Evolutionary conservation across 2,113 vertebrate species (phyloP), one percentile per base, ranked within the genome.

Genomic region (Pachycephala philippinensis): DNA sequence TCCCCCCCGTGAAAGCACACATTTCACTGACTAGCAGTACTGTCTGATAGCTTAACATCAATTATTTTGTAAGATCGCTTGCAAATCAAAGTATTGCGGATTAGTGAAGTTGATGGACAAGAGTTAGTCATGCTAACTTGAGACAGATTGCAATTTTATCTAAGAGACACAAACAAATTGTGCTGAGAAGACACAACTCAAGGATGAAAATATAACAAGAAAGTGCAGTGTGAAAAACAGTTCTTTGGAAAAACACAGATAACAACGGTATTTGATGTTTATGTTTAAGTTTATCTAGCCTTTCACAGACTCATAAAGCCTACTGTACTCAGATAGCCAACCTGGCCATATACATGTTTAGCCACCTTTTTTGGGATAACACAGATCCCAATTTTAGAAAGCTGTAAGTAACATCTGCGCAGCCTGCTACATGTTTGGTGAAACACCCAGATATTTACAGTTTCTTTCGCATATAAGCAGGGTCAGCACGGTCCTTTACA

Each of bases 1-100:
- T n/a, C 4, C 1, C 21, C 4, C 3, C 37, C 2, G 1, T 2
- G 6, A 60, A 69, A 82, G 6, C 13, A 42, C 1, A 2, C 9
- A 24, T 53, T 85, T 61, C 37, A 40, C 11, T 45, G 57, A 87
- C 6, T 13, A 53, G 35, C 42, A 81, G 16, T 26, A 30, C 3
- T 59, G 9, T 15, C 47, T 47, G 17, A 17, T 21, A 44, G 30
- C 19, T 63, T 40, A 45, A 65, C 10, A 59, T 21, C 27, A 74
- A 40, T 18, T 35, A 22, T 28, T 91, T 50, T 35, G 2, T 39
- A 37, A 71, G 7, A 30, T 6, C 1, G 35, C 21, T 59, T 64
- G 40, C 16, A 72, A 74, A 65, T 57, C 35, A 39, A 80, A 70
- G 44, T 31, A 31, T 30, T 86, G 52, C n/a, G 30, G 39, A 10